Percentiles rank a stretch among this genome's conserved stretches.
These are phyloP conservation scores for Dusona sp. DNA, from an alignment of 2,888 invertebrate genomes.

Conservation along the genomic window DNA sequence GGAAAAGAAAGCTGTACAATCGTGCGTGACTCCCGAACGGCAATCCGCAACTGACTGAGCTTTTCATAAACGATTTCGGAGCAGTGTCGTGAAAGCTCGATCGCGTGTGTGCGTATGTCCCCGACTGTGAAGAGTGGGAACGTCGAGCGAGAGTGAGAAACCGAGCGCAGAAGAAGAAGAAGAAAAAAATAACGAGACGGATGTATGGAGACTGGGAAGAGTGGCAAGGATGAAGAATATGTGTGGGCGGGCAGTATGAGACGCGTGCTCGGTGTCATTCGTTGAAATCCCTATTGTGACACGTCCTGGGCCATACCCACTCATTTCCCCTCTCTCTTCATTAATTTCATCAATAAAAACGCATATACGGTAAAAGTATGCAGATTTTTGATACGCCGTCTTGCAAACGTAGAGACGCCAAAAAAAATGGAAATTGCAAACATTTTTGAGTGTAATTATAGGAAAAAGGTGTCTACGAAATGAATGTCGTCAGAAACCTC, in stretches of 20 bases:
- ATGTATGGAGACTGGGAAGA: slow-evolving; percentile 23
- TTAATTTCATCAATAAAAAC: neutral
- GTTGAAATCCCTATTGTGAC: slow-evolving; percentile 80
- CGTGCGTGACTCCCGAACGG: slow-evolving; percentile 60
- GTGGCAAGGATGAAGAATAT: slow-evolving; percentile 63
- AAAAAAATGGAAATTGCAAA: neutral
- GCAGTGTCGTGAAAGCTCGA: slow-evolving; percentile 67
- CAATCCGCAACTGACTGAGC: slow-evolving; percentile 77
- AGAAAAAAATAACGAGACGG: slow-evolving; percentile 33
- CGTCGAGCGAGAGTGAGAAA: slow-evolving; percentile 27
- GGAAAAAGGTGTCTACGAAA: no score
- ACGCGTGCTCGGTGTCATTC: slow-evolving; percentile 81
- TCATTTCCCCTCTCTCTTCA: slow-evolving; percentile 40
- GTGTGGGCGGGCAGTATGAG: slow-evolving; percentile 76
- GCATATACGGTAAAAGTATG: neutral
- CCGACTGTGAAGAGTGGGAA: slow-evolving; percentile 61
- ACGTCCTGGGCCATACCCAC: slow-evolving; percentile 72
- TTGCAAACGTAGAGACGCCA: neutral
- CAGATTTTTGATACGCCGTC: neutral
- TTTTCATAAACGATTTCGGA: slow-evolving; percentile 70
- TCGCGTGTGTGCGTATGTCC: slow-evolving; percentile 49
- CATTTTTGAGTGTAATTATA: no score
- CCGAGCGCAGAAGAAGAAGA: slow-evolving; percentile 25
- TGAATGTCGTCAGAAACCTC: no score
- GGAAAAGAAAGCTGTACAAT: slow-evolving; percentile 49